Base-by-base conservation (phyloP, 2,888 invertebrate species). In the Formica aserva region DNA sequence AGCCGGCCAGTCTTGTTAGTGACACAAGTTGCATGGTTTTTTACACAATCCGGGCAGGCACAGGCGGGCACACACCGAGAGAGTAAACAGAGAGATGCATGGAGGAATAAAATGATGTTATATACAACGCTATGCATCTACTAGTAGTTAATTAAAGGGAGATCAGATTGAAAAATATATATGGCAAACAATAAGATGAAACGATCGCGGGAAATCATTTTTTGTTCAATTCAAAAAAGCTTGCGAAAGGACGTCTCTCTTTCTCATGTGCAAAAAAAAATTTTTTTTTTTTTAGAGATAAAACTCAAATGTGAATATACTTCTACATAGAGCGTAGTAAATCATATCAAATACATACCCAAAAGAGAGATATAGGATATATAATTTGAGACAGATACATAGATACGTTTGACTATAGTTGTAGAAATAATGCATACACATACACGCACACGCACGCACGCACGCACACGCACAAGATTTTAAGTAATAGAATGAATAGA, bases 1-100 rank as follows among this genome's bases (percentile, higher is more conserved):
- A 97, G 92, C 86, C 94, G 92, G 86, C 94, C 94, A 84, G 93
- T 91, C 92, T 93, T 91, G 91, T 93, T 92, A 92, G 89, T 88
- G 82, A 90, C 83, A 89, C 82, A 88, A 88, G 85, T 88, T 86
- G 83, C 81, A 88, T 82, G 74, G 60, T 74, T 45, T 85, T 87
- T 91, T 89, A 91, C 69, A 84, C 87, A 88, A 91, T 87, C 89
- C 89, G 82, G 85, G 65, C 87, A 92, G 91, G 88, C 85, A 92
- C 85, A 91, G 88, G 90, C 82, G 91, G 88, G 89, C 81, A 90
- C 72, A 86, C 85, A 87, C 80, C 86, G 52, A 86, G 77, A 88
- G 82, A 83, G 52, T 52, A 84, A 87, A 84, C 62, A 85, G 62
- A 84, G 85, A 83, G 84, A 76, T 75, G 87, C 77, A 87, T 72